Conservation (phyloP, 2,888 invertebrate genomes). For the Tuberolachnus salignus region DNA sequence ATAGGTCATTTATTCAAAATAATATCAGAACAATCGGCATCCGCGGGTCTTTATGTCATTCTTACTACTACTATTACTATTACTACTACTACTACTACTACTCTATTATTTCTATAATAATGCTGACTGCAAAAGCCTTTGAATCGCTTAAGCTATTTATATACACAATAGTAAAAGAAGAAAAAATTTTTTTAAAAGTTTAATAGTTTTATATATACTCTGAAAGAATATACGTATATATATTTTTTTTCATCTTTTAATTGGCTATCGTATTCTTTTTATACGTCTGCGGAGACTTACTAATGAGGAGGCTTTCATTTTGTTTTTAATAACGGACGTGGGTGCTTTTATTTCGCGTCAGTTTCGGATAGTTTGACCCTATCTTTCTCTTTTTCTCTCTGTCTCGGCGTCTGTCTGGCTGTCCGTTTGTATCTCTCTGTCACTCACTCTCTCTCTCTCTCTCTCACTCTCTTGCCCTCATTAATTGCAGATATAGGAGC, state of each 20-base stretch:
- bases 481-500: neutral
- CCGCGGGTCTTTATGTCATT: neutral
- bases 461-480: neutral
- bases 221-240: conserved; percentile 5
- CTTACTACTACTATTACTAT: too few relatives aligned
- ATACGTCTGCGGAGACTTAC: neutral
- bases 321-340: neutral
- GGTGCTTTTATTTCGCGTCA: conserved; percentile 3
- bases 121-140: neutral
- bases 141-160: conserved; percentile 8
- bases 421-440: neutral
- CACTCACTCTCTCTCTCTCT: neutral
- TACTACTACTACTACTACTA: too few relatives aligned
- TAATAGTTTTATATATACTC: neutral
- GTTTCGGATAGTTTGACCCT: conserved; percentile 12
- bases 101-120: too few relatives aligned
- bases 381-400: neutral
- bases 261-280: conserved; percentile 22
- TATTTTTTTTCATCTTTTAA: conserved; percentile 28
- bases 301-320: conserved; percentile 22
- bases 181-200: neutral
- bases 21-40: neutral
- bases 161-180: conserved; percentile 4
- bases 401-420: neutral
- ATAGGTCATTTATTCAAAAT: conserved; percentile 25